phyloP scores from a whole-genome alignment of 2,888 invertebrate genomes.

The Ophion ventricosus region DNA sequence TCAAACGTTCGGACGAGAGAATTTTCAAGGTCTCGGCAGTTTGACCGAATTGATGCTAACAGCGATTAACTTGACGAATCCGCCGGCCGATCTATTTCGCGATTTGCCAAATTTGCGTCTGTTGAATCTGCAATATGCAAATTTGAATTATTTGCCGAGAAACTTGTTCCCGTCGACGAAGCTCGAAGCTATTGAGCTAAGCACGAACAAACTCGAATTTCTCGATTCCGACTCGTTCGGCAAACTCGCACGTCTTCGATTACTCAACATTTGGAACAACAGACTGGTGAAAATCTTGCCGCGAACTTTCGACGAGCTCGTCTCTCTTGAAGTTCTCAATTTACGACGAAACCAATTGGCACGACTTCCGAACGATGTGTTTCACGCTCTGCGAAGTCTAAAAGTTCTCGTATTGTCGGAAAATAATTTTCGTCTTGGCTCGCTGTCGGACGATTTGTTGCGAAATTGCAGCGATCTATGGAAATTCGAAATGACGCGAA shows the following conservation, averaged over 20 bases:
- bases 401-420: constrained; percentile 87
- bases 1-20: constrained; percentile 79
- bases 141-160: constrained; percentile 62
- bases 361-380: constrained; percentile 86
- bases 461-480: constrained; percentile 81
- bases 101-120: constrained; percentile 85
- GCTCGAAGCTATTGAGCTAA: constrained; percentile 86
- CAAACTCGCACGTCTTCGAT: constrained; percentile 85
- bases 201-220: constrained; percentile 87
- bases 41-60: constrained; percentile 86
- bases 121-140: constrained; percentile 84
- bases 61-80: constrained; percentile 86
- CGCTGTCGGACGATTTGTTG: constrained; percentile 86
- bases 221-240: constrained; percentile 87
- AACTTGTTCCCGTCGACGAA: constrained; percentile 74
- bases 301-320: constrained; percentile 87
- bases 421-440: constrained; percentile 86
- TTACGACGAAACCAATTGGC: constrained; percentile 88
- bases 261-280: constrained; percentile 89
- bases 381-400: constrained; percentile 86
- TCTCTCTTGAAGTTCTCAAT: constrained; percentile 87
- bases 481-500: constrained; percentile 79
- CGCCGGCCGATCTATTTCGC: constrained; percentile 86
- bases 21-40: constrained; percentile 85
- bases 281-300: constrained; percentile 87